Percentiles rank a stretch among this genome's conserved stretches.
Evolutionary conservation across 1,140 invertebrate species (phyloP).

Genomic region (Arctopsyche grandis): DNA sequence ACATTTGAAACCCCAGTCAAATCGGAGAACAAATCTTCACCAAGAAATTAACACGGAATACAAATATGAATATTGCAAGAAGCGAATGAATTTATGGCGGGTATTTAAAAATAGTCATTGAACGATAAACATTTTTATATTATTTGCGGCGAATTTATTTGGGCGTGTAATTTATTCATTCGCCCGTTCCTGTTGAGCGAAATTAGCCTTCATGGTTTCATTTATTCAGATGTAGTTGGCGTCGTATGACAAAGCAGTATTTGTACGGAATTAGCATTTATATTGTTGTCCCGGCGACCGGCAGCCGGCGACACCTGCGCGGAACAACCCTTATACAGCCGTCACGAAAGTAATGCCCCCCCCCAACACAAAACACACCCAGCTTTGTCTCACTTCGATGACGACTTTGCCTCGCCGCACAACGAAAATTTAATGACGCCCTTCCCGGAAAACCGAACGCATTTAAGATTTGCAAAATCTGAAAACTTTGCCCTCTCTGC

Average conservation of each 20-base stretch:
- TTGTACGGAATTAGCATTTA: conserved; percentile 46
- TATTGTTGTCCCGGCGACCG: conserved; percentile 41
- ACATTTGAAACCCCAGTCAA: no score
- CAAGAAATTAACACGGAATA: no score
- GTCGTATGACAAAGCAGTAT: conserved; percentile 43
- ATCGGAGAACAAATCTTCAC: no score
- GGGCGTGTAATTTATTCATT: conserved; percentile 42
- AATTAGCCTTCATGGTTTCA: conserved; percentile 35
- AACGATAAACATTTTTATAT: no score
- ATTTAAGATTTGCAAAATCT: background rate
- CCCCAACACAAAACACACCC: no score
- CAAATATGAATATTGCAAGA: no score
- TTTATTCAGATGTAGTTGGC: conserved; percentile 38
- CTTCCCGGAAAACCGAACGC: background rate
- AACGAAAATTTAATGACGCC: no score
- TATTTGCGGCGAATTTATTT: background rate
- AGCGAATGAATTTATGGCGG: no score
- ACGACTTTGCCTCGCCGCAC: no score
- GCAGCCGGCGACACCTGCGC: conserved; percentile 39
- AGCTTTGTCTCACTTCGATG: no score
- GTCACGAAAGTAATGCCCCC: background rate
- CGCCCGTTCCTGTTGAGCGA: background rate
- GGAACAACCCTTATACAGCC: background rate
- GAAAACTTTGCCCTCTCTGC: background rate
- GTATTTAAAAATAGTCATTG: no score